Evolutionary conservation across 2,888 invertebrate genomes (phyloP).

Genomic region (Octonoba sinensis): DNA sequence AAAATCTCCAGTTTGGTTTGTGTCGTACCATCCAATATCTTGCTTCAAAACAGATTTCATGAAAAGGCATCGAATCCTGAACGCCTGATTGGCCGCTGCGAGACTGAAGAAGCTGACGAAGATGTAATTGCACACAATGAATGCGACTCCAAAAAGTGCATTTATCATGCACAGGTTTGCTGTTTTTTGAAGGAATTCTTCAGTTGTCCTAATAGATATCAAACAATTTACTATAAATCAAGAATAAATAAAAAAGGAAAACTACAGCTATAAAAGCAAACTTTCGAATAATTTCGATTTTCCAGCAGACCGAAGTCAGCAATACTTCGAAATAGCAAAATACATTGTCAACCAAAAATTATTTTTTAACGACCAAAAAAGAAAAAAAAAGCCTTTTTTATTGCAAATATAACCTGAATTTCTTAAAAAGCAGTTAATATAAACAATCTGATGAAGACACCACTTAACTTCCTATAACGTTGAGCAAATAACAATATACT

Average conservation of each 20-base stretch:
- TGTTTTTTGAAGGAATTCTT: slow-evolving; percentile 34
- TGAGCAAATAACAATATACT: too few species aligned
- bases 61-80: slow-evolving; percentile 72
- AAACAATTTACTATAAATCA: background rate
- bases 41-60: slow-evolving; percentile 71
- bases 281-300: too few species aligned
- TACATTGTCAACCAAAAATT: too few species aligned
- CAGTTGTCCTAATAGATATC: slow-evolving; percentile 20
- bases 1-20: slow-evolving; percentile 73
- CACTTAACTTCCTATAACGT: too few species aligned
- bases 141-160: slow-evolving; percentile 14
- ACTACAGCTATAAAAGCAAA: too few species aligned
- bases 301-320: too few species aligned
- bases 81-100: slow-evolving; percentile 71
- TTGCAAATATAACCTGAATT: too few species aligned
- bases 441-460: too few species aligned
- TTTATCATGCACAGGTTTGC: slow-evolving; percentile 34
- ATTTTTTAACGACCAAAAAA: too few species aligned
- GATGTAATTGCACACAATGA: slow-evolving; percentile 51
- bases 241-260: background rate
- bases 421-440: too few species aligned
- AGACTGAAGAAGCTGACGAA: slow-evolving; percentile 57
- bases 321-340: too few species aligned
- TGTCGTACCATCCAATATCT: slow-evolving; percentile 73
- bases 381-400: too few species aligned